Conservation (phyloP, 2,797 vertebrate genomes). For the Bovichtus diacanthus region DNA sequence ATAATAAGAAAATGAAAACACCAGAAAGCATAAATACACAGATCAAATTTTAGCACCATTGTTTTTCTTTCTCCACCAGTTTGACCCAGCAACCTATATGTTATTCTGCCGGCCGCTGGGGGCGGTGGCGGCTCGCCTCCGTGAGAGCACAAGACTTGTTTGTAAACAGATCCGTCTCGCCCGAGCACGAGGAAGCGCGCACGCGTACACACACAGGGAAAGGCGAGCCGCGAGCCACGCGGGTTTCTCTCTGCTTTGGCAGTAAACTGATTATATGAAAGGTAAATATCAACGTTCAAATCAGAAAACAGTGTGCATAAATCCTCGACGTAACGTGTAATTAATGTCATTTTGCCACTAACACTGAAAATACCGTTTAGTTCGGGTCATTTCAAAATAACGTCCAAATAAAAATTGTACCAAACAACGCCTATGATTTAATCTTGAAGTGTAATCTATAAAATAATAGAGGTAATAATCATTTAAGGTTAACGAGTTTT, state of each 20-base stretch:
- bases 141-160: constrained; percentile 69
- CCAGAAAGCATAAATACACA: background rate
- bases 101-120: constrained; percentile 49
- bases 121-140: constrained; percentile 43
- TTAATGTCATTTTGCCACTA: background rate
- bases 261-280: background rate
- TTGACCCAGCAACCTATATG: constrained; percentile 58
- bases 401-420: background rate
- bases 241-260: background rate
- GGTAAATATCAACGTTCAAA: background rate
- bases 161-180: constrained; percentile 84
- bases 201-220: background rate
- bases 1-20: background rate
- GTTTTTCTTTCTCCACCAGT: background rate
- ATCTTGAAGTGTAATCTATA: background rate
- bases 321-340: background rate
- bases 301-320: background rate
- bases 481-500: background rate
- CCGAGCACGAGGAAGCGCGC: constrained; percentile 32
- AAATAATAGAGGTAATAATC: background rate
- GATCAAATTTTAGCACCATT: constrained; percentile 8
- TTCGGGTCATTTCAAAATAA: background rate
- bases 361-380: background rate
- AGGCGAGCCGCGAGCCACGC: constrained; percentile 6
- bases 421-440: background rate